Conservation (phyloP, 2,113 vertebrate species). For the Junco hyemalis region DNA sequence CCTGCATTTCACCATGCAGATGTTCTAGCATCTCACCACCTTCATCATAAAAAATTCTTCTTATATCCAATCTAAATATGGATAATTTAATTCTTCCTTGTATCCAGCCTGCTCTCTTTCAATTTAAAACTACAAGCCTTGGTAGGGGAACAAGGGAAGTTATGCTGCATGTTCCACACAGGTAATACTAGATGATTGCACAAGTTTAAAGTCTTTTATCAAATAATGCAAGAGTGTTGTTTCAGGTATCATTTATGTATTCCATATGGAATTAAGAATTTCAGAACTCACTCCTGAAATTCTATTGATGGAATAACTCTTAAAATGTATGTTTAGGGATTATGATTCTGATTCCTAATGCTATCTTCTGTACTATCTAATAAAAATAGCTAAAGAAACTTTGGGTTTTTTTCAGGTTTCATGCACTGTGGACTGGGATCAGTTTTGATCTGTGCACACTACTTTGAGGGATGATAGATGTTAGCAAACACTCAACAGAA, state of each 20-base stretch:
- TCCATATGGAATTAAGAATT: not conserved
- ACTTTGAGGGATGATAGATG: not conserved
- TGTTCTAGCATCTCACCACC: not conserved
- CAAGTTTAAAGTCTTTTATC: not conserved
- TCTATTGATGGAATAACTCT: not conserved
- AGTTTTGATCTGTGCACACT: not conserved
- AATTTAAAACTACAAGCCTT: not conserved
- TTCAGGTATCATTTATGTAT: fast-evolving
- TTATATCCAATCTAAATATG: not conserved
- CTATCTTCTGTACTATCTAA: not conserved
- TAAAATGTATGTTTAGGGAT: not conserved
- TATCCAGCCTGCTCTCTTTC: not conserved
- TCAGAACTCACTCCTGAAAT: not conserved
- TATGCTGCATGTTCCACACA: not conserved
- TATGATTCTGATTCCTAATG: not conserved
- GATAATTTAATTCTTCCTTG: not conserved
- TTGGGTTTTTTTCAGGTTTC: not conserved
- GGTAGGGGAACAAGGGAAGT: not conserved
- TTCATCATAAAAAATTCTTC: not conserved
- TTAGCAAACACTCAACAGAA: not conserved
- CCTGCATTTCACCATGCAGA: not conserved
- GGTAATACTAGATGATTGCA: not conserved
- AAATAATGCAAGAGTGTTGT: not conserved
- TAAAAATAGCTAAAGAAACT: not conserved
- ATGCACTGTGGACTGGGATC: not conserved